Conservation (phyloP, 2,113 vertebrate genomes). For the Nesoenas mayeri region DNA sequence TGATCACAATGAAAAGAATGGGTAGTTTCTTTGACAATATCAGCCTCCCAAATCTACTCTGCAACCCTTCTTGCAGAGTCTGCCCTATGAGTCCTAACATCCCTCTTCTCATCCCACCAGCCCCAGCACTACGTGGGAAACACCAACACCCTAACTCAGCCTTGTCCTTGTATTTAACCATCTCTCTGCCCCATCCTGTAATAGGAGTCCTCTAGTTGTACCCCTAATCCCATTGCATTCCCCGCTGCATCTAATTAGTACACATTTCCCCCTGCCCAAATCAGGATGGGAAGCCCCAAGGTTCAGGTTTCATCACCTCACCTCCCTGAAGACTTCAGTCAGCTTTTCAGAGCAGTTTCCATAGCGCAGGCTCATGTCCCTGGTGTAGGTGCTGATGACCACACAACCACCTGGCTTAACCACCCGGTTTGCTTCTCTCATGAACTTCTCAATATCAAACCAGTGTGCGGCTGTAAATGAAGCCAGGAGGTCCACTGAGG, state of each 20-base stretch:
- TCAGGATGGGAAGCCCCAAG: background rate
- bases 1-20: too few species aligned
- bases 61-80: background rate
- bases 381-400: slow-evolving; percentile 77
- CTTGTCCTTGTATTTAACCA: background rate
- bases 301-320: background rate
- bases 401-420: slow-evolving; percentile 78
- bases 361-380: slow-evolving; percentile 74
- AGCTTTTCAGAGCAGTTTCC: slow-evolving; percentile 62
- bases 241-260: accelerated
- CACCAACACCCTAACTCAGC: background rate
- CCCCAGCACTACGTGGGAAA: background rate
- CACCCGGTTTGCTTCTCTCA: slow-evolving; percentile 75
- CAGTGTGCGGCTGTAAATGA: slow-evolving; percentile 82
- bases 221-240: background rate
- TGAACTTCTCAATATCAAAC: slow-evolving; percentile 77
- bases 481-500: slow-evolving; percentile 78
- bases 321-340: slow-evolving; percentile 76
- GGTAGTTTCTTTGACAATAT: background rate
- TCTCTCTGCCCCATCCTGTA: too few species aligned
- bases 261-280: accelerated
- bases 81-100: accelerated
- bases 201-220: accelerated
- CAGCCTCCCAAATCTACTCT: background rate
- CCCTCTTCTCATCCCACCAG: background rate